These are phyloP conservation scores for Dinocampus coccinellae DNA, from an alignment of 2,888 invertebrate species.

Conservation along the genomic window DNA sequence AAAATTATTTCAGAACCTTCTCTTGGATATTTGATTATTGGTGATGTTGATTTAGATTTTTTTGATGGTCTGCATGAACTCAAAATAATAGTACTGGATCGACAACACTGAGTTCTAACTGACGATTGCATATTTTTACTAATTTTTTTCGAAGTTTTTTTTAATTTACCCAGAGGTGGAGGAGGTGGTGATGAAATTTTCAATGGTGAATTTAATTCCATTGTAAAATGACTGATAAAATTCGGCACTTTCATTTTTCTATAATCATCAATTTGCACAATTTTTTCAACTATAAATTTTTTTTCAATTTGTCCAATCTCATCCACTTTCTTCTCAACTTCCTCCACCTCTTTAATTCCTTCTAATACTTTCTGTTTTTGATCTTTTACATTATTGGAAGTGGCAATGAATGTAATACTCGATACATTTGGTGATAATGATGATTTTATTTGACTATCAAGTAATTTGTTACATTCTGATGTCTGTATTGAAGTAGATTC, in stretches of 20 bases:
- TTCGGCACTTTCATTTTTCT: neutral
- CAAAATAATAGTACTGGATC: neutral
- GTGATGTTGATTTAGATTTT: neutral
- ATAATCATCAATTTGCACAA: neutral
- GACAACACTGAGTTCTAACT: neutral
- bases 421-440: neutral
- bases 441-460: neutral
- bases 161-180: neutral
- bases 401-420: neutral
- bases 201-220: neutral
- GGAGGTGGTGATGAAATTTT: neutral
- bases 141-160: neutral
- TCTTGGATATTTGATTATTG: neutral
- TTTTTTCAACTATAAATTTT: neutral
- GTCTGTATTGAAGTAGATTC: constrained; percentile 3
- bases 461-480: neutral
- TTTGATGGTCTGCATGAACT: neutral
- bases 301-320: neutral
- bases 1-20: neutral
- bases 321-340: neutral
- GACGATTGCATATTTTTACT: neutral
- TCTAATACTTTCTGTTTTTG: neutral
- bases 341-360: neutral
- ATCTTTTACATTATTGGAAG: neutral
- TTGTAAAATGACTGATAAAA: neutral